A percentile compares a stretch with the other conserved stretches of the same genome.
Evolutionary conservation across 2,113 vertebrate species (phyloP).

Genomic region (Dicaeum eximium): DNA sequence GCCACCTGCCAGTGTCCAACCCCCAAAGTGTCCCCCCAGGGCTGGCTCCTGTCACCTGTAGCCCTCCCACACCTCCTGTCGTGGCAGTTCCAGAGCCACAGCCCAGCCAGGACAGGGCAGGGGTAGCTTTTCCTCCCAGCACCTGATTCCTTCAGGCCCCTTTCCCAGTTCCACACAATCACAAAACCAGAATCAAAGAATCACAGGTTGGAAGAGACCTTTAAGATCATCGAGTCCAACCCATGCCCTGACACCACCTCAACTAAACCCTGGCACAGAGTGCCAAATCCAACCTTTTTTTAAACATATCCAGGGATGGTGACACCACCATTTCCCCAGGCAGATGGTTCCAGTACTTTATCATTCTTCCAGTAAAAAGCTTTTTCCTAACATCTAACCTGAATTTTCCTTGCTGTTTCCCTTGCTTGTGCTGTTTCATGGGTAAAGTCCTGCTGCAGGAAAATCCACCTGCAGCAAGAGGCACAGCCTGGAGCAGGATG

Average conservation of each 20-base stretch:
- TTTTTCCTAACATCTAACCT: background rate
- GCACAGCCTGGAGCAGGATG: background rate
- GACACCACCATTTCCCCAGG: too few relatives aligned
- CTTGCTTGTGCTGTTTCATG: background rate
- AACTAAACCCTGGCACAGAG: background rate
- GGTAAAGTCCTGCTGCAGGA: background rate
- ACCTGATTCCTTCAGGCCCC: fast-evolving
- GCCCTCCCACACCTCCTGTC: background rate
- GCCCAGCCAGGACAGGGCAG: fast-evolving
- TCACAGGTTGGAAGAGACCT: background rate
- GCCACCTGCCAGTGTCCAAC: background rate
- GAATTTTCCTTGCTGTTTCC: background rate
- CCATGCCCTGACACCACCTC: background rate
- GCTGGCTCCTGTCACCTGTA: background rate
- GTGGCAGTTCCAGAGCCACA: background rate
- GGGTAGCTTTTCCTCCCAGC: background rate
- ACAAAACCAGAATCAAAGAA: background rate
- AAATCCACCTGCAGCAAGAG: background rate
- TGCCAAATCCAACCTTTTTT: background rate
- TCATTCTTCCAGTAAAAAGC: background rate
- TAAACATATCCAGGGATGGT: background rate
- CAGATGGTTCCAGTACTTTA: background rate
- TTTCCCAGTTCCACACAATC: background rate
- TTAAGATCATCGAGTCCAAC: background rate
- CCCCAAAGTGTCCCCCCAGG: background rate